Evolutionary conservation across 2,797 vertebrate genomes (phyloP).

Genomic region (Corythornis leucogaster): DNA sequence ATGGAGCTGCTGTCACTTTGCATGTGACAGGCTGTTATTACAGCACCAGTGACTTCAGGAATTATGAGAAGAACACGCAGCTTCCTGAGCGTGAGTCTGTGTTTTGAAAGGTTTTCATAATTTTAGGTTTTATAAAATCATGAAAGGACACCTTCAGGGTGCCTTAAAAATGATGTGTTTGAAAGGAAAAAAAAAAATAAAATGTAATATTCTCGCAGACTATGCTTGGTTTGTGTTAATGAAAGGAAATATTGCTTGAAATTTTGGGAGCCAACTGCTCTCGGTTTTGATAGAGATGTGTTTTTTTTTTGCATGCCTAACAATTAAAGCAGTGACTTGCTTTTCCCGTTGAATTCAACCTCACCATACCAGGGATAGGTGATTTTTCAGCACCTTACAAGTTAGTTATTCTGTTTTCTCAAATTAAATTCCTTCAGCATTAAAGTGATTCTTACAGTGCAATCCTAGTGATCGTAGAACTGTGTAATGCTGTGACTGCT

Average conservation of each 20-base stretch:
- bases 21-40: slow-evolving; percentile 73
- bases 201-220: slow-evolving; percentile 11
- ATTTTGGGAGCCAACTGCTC: slow-evolving; percentile 33
- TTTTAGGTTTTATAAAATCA: slow-evolving; percentile 74
- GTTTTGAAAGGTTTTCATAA: slow-evolving; percentile 71
- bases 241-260: slow-evolving; percentile 63
- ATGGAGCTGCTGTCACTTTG: slow-evolving; percentile 74
- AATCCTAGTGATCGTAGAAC: background rate
- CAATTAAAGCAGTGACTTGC: background rate
- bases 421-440: background rate
- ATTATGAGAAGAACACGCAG: slow-evolving; percentile 44
- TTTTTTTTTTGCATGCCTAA: background rate
- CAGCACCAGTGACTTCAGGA: slow-evolving; percentile 48
- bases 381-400: background rate
- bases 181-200: slow-evolving; percentile 69
- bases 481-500: background rate
- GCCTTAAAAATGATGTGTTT: slow-evolving; percentile 66
- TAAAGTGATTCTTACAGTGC: background rate
- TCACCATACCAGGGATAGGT: background rate
- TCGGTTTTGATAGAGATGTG: slow-evolving; percentile 28
- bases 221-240: slow-evolving; percentile 56
- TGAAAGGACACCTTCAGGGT: slow-evolving; percentile 63
- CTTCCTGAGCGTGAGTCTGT: slow-evolving; percentile 66
- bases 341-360: background rate
- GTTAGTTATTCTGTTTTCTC: background rate